phyloP scores from a whole-genome alignment of 2,888 invertebrate species.

The Pseudococcus longispinus region DNA sequence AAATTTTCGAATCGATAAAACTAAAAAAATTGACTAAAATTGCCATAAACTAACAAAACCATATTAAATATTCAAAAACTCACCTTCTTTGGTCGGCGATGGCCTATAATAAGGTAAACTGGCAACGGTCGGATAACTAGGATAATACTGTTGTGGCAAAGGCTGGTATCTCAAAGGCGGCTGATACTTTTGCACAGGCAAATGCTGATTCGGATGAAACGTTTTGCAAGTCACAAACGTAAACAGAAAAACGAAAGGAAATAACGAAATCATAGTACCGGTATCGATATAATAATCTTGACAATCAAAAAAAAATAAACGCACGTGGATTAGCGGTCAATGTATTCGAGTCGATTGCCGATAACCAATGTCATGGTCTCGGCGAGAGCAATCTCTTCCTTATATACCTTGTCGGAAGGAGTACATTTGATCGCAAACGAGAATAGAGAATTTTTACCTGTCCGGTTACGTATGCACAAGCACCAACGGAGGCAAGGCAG shows the following conservation, averaged over 20 bases:
- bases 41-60: not conserved
- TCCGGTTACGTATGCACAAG: constrained; percentile 15
- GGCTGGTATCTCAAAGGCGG: constrained; percentile 47
- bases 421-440: constrained; percentile 35
- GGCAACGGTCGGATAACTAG: not conserved
- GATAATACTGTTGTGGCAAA: not conserved
- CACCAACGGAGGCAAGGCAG: not conserved
- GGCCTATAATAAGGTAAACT: constrained; percentile 16
- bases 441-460: constrained; percentile 38
- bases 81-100: constrained; percentile 23
- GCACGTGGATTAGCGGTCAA: constrained; percentile 54
- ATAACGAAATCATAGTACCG: constrained; percentile 46
- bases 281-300: constrained; percentile 19
- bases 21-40: not conserved
- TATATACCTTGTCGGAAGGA: constrained; percentile 52
- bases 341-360: constrained; percentile 52
- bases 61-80: not conserved
- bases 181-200: constrained; percentile 49
- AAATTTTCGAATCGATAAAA: not conserved
- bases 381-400: constrained; percentile 52
- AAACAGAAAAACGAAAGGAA: constrained; percentile 47
- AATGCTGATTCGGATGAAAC: constrained; percentile 54
- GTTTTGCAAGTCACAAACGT: constrained; percentile 42
- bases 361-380: constrained; percentile 57
- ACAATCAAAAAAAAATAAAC: constrained; percentile 41